These are phyloP conservation scores for Dolichallabes microphthalmus DNA, from an alignment of 2,113 vertebrate genomes.

Conservation along the genomic window DNA sequence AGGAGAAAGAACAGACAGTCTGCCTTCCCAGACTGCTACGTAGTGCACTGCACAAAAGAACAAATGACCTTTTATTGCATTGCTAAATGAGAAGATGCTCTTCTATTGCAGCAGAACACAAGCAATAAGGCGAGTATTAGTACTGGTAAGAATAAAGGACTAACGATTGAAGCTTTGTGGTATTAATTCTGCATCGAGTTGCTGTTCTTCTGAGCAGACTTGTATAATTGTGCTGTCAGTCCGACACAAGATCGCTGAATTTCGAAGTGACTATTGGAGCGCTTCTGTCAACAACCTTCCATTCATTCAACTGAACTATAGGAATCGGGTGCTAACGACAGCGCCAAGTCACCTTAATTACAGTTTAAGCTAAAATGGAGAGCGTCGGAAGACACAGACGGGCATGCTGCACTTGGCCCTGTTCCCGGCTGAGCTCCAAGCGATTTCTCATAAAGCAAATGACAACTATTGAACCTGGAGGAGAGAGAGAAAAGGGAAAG, in stretches of 20 bases:
- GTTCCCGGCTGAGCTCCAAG: slow-evolving; percentile 58
- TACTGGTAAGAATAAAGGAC: neutral
- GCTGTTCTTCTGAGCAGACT: neutral
- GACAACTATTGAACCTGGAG: slow-evolving; percentile 56
- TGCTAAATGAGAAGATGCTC: neutral
- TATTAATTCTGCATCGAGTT: neutral
- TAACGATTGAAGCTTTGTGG: slow-evolving; percentile 1
- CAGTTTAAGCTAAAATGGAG: slow-evolving; percentile 70
- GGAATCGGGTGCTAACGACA: slow-evolving; percentile 38
- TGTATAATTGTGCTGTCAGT: slow-evolving; percentile 14
- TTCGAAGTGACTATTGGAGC: slow-evolving; percentile 18
- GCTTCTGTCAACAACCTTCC: neutral
- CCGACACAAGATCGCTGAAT: slow-evolving; percentile 1
- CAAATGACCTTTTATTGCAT: slow-evolving; percentile 8
- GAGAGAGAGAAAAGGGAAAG: slow-evolving; percentile 28
- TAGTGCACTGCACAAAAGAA: neutral
- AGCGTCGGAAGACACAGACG: slow-evolving; percentile 63
- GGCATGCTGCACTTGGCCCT: slow-evolving; percentile 62
- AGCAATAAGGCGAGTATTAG: neutral
- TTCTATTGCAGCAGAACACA: neutral
- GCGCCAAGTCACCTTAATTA: slow-evolving; percentile 69
- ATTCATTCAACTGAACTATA: slow-evolving; percentile 37
- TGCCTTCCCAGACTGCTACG: neutral
- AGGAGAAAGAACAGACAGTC: slow-evolving; percentile 10
- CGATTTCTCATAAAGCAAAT: slow-evolving; percentile 56